These are phyloP conservation scores for Xyliphius kryptos DNA, from an alignment of 2,113 vertebrate genomes.

Conservation along the genomic window DNA sequence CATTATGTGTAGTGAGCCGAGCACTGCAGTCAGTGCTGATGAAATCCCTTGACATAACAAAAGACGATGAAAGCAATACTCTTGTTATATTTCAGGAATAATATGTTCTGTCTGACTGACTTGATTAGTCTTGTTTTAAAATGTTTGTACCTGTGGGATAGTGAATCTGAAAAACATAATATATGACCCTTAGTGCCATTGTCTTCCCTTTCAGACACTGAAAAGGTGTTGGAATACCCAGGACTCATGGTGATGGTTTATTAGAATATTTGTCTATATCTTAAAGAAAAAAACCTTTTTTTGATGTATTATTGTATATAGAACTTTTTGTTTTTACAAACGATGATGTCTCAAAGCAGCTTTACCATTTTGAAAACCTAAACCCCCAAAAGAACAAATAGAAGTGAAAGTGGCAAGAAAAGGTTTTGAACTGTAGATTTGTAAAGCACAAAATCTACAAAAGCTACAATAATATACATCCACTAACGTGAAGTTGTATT, in stretches of 20 bases:
- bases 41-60: slow-evolving; percentile 42
- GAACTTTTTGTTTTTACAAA: too few relatives aligned
- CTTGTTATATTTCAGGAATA: slow-evolving; percentile 36
- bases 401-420: too few relatives aligned
- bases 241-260: not conserved
- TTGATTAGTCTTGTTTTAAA: slow-evolving; percentile 35
- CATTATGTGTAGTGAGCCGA: slow-evolving; percentile 24
- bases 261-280: not conserved
- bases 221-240: not conserved
- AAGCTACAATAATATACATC: too few relatives aligned
- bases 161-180: slow-evolving; percentile 15
- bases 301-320: not conserved
- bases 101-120: slow-evolving; percentile 38
- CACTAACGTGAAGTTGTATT: too few relatives aligned
- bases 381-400: too few relatives aligned
- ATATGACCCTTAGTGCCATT: slow-evolving; percentile 12
- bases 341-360: too few relatives aligned
- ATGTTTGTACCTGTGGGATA: slow-evolving; percentile 25
- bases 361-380: not conserved
- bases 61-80: slow-evolving; percentile 32
- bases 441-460: too few relatives aligned
- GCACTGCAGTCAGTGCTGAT: slow-evolving; percentile 35
- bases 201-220: not conserved
- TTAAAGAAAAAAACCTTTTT: not conserved
- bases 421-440: too few relatives aligned